Conservation (phyloP, 2,797 vertebrate species). For the Peromyscus nudipes region DNA sequence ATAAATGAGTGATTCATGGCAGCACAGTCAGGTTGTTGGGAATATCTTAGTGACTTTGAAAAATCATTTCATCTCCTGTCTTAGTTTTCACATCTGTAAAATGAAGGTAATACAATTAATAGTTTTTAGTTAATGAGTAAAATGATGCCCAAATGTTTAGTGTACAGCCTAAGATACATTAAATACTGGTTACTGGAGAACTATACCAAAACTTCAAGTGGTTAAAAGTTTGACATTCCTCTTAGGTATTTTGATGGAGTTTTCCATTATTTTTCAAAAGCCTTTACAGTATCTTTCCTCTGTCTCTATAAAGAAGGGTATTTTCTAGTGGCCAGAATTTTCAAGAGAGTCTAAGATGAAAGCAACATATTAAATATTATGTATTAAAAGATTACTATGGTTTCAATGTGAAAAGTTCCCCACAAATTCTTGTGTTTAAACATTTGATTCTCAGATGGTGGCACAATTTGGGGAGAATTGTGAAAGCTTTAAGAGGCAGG, state of each 20-base stretch:
- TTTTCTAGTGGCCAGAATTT: constrained; percentile 42
- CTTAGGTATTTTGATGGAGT: background rate
- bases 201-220: constrained; percentile 7
- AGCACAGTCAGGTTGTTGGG: background rate
- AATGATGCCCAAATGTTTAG: background rate
- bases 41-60: background rate
- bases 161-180: constrained; percentile 30
- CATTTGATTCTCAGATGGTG: background rate
- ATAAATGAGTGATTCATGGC: background rate
- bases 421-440: background rate
- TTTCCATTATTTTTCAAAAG: constrained; percentile 34
- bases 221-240: background rate
- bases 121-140: background rate
- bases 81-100: constrained; percentile 66
- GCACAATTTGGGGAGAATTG: background rate
- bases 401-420: background rate
- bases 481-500: no score
- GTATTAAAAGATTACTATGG: background rate
- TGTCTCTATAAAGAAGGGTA: constrained; percentile 6
- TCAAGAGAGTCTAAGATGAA: background rate
- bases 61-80: constrained; percentile 20
- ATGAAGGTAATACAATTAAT: background rate
- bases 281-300: background rate
- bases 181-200: constrained; percentile 47
- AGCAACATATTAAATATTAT: constrained; percentile 36